Base-by-base conservation (phyloP, 2,888 invertebrate genomes). In the Idaea biselata region DNA sequence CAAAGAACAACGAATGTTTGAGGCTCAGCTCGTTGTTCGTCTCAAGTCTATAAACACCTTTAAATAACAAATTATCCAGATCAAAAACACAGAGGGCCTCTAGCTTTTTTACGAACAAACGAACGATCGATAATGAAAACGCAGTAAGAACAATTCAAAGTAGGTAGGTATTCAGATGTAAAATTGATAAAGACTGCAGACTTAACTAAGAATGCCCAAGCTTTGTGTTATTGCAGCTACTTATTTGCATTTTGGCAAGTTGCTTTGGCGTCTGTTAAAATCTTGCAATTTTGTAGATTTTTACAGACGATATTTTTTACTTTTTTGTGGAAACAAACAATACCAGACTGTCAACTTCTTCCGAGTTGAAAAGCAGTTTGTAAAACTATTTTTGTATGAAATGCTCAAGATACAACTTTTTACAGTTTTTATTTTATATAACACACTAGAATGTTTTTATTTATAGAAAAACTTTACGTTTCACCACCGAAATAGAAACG, bases 231-330 rank as follows among this genome's bases (percentile, higher is more conserved):
- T 75, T 73, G 77, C 74, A 76, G 73, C 70, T 63, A 60, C 61
- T 69, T 72, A 85, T 88, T 88, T 87, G 85, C 88, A 88, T 88
- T 87, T 89, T 89, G 89, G 88, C 89, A 76, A 68, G 76, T 71
- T 72, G 64, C 70, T 66, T 71, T 86, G 83, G 84, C 86, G 72
- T 79, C 72, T 67, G 70, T 76, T 77, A 75, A 70, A 73, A 73
- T 76, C 74, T 77, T 69, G 61, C 44, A 44, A 72, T 70, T 25
- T 25, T 25, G 25, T 25, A 25, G 1, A 25, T 25, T 73, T 74
- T 72, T 73, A 18, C 18, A 56, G 56, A 56, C 18, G 18, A 18
- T 56, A 18, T 56, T 18, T 56, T 17, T 56, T 17, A 18, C 18
- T 56, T 56, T 56, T 56, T 18, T 8, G 14, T 16, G 56, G 17